Evolutionary conservation across 1,140 invertebrate genomes (phyloP), one percentile per base, ranked within the genome.

Genomic region (Heliconius himera): DNA sequence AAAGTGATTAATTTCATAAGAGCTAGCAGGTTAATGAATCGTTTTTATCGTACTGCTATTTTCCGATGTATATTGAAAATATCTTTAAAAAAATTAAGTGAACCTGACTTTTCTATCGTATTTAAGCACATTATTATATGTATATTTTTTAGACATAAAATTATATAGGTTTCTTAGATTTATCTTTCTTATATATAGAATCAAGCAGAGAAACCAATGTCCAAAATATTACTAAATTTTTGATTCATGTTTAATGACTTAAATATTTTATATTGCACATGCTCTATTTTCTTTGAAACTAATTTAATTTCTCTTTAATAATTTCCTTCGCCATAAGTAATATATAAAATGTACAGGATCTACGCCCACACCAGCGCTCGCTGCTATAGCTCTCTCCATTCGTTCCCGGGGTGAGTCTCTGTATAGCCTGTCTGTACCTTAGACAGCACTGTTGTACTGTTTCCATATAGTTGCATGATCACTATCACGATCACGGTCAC

Each of bases 351-450:
- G 60, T 49, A 41, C 79, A 83, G 82, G 82, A 72, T 56, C 81
- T 16, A 77, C 84, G 79, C 83, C 74, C 79, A 76, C 77, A 74
- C 73, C 86, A 66, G 84, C 89, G 38, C 81, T 91, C 41, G 91
- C 90, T 38, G 90, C 91, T 76, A 89, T 93, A 77, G 89, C 91
- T 82, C 87, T 93, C 70, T 90, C 91, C 49, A 93, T 93, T 82
- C 88, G 86, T 74, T 93, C 91, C 72, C 86, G 89, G 80, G 88
- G 91, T 93, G 87, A 93, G 91, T 91, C 26, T 66, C 9, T 66
- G 20, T 56, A 11, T 9, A 56, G 20, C 20, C 18, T 54, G 16
- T 54, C 20, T 54, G 41, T 46, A 51, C 16, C 49, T 6, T 22
- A 33, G 72, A 36, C 78, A 78, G 56, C 80, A 66, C 60, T 60